Conservation (phyloP, 2,888 invertebrate species). For the Prosapia bicincta region DNA sequence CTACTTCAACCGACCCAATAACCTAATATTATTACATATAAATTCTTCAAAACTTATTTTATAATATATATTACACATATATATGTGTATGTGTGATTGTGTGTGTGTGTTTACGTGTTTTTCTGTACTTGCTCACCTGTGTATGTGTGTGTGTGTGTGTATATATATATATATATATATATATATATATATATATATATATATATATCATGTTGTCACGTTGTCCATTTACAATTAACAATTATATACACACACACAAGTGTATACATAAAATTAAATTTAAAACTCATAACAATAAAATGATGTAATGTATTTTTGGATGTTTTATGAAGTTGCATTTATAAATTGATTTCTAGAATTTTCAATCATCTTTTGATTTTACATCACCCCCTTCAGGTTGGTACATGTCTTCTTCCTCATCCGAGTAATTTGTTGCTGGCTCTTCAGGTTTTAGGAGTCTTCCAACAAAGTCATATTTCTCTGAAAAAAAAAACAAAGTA, state of each 20-base stretch:
- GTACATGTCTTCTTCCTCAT: constrained; percentile 69
- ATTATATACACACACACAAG: no score
- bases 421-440: constrained; percentile 84
- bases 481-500: constrained; percentile 57
- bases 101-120: not conserved
- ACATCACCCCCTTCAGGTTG: constrained; percentile 46
- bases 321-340: no score
- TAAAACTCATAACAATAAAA: not conserved
- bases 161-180: no score
- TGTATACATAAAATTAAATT: not conserved
- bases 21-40: not conserved
- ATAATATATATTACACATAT: not conserved
- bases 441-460: constrained; percentile 88
- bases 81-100: not conserved
- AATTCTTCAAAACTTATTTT: not conserved
- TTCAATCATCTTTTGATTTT: constrained; percentile 44
- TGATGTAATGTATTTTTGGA: not conserved
- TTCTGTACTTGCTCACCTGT: no score
- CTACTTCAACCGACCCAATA: not conserved
- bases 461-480: constrained; percentile 92
- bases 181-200: no score
- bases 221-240: no score
- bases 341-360: not conserved
- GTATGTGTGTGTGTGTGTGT: no score
- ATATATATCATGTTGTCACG: no score